Evolutionary conservation across 2,113 vertebrate species (phyloP).

Genomic region (Planiliza haematocheilus): DNA sequence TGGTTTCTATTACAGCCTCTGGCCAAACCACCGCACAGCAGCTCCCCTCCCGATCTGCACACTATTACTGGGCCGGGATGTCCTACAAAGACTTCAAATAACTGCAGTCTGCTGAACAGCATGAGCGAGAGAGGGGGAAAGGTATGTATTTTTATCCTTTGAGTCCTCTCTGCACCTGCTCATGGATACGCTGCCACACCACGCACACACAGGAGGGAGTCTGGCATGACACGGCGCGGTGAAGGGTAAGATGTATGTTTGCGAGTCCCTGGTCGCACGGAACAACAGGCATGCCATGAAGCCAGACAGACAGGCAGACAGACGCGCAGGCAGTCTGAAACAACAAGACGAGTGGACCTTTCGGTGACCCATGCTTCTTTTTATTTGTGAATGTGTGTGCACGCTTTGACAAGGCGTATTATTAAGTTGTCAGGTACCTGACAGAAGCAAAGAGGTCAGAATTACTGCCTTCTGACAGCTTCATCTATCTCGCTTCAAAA

Average conservation of each 20-base stretch:
- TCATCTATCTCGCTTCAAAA: constrained; percentile 42
- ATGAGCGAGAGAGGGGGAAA: background rate
- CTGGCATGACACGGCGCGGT: background rate
- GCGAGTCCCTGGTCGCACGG: background rate
- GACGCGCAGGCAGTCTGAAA: constrained; percentile 9
- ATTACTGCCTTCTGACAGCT: constrained; percentile 51
- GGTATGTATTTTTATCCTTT: constrained; percentile 44
- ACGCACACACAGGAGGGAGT: background rate
- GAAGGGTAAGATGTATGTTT: background rate
- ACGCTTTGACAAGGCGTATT: constrained; percentile 52
- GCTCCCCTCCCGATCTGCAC: constrained; percentile 14
- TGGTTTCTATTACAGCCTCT: constrained; percentile 43
- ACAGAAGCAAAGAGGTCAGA: constrained; percentile 61
- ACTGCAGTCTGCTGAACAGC: constrained; percentile 16
- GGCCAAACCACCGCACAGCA: constrained; percentile 33
- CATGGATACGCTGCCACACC: background rate
- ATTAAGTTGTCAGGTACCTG: constrained; percentile 52
- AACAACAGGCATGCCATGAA: constrained; percentile 12
- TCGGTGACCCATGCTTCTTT: constrained; percentile 32
- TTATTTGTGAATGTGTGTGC: constrained; percentile 13
- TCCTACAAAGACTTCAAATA: constrained; percentile 62
- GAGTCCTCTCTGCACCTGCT: constrained; percentile 22
- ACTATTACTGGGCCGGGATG: constrained; percentile 32
- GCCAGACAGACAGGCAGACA: constrained; percentile 21
- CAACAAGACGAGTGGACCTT: constrained; percentile 15